Evolutionary conservation across 2,888 invertebrate genomes (phyloP).

Genomic region (Trachelus iudaicus): DNA sequence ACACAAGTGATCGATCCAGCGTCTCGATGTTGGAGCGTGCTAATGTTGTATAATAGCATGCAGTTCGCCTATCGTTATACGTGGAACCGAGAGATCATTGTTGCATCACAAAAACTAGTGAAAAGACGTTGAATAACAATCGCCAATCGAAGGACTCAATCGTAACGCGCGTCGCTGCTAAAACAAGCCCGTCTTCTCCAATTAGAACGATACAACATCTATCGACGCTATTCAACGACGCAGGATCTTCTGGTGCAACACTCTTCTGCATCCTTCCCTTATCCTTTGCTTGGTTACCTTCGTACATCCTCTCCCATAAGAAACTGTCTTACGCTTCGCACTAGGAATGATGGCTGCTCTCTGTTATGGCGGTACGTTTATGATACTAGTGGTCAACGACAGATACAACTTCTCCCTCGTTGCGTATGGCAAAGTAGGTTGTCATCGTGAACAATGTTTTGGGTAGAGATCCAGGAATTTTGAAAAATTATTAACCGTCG

Average conservation of each 20-base stretch:
- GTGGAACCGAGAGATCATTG: slow-evolving; percentile 93
- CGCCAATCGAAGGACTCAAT: background rate
- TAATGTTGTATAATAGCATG: slow-evolving; percentile 70
- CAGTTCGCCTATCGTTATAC: slow-evolving; percentile 88
- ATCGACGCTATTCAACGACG: background rate
- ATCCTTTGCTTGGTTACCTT: background rate
- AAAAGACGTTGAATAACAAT: slow-evolving; percentile 83
- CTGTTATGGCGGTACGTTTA: slow-evolving; percentile 58
- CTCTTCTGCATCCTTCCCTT: background rate
- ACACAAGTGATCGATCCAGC: slow-evolving; percentile 46
- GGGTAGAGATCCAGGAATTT: background rate
- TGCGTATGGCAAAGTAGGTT: background rate
- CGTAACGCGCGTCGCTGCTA: background rate
- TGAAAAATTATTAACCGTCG: background rate
- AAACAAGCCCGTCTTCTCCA: background rate
- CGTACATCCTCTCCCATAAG: background rate
- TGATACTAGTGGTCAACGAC: background rate
- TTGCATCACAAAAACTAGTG: slow-evolving; percentile 92
- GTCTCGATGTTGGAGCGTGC: slow-evolving; percentile 64
- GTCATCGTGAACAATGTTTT: background rate
- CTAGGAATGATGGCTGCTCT: slow-evolving; percentile 55
- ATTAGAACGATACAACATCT: background rate
- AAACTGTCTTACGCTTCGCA: background rate
- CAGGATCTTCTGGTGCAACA: background rate
- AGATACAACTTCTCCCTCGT: background rate